Base-by-base conservation (phyloP, 1,140 invertebrate genomes). In the Triops cancriformis region DNA sequence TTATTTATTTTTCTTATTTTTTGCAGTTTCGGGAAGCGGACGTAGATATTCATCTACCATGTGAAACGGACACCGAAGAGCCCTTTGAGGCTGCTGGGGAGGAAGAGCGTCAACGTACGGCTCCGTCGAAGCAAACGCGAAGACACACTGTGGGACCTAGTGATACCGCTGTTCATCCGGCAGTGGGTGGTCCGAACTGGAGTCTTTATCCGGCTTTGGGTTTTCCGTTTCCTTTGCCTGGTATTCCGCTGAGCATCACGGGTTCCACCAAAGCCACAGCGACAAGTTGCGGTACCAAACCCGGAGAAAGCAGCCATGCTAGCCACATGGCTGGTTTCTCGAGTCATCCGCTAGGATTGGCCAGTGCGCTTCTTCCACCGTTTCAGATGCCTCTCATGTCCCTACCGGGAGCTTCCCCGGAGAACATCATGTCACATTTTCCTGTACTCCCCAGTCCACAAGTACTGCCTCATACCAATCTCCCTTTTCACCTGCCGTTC, bases 81-180 rank as follows among this genome's bases (percentile, higher is more conserved):
- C 23, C 76, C 85, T 74, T 87, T 14, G 84, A 84, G 26, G 82
- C 79, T 18, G 51, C 80, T 26, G 78, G 82, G 75, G 85, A 82
- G 73, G 80, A 77, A 85, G 75, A 82, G 84, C 37, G 28, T 80
- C 80, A 79, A n/a, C 27, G 11, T 37, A 14, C 77, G 26, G 72
- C 18, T 42, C 64, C 42, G 27, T n/a, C 43, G 37, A 31, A 14
- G 77, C 73, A 23, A 37, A 90, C 92, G 73, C 86, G 95, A 77
- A 87, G 95, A 74, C 95, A 98, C 83, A 98, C 96, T 0, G 94
- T 98, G 18, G 95, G 96, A 4, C 95, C 95, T 9, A 94, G 94
- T 7, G 93, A 96, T 86, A 89, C 92, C 10, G 51, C 51, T 23
- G 51, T 64, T 64, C 51, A 64, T 64, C 18, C 51, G 18, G 23